phyloP scores from a whole-genome alignment of 2,888 invertebrate genomes.

The Tridacna gigas region DNA sequence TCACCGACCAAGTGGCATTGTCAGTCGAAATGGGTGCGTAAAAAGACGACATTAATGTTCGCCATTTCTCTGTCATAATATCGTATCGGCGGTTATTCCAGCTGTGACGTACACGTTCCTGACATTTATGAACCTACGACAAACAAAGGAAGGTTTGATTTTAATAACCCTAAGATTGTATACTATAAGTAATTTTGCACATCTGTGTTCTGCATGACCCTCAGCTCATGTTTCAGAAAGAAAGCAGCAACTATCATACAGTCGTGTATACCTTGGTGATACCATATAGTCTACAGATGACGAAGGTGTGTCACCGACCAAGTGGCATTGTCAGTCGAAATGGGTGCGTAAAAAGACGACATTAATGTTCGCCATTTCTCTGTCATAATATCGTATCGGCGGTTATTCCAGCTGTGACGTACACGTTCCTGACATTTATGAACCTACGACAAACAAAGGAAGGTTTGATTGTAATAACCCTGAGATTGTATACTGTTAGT shows the following conservation, averaged over 20 bases:
- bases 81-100: constrained; percentile 4
- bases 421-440: background rate
- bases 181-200: constrained; percentile 16
- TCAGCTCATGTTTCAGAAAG: constrained; percentile 1
- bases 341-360: background rate
- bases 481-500: constrained; percentile 6
- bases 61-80: background rate
- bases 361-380: constrained; percentile 3
- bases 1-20: background rate
- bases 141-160: background rate
- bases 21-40: background rate
- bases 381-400: constrained; percentile 3
- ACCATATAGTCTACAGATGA: too few relatives aligned
- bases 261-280: background rate
- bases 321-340: background rate
- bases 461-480: background rate
- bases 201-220: background rate
- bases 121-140: background rate
- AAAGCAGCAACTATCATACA: background rate
- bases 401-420: background rate
- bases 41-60: constrained; percentile 15
- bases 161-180: background rate
- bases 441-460: background rate
- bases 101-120: background rate
- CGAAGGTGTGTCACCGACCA: too few relatives aligned